Percentiles rank a stretch among this genome's conserved stretches.
phyloP scores from a whole-genome alignment of 2,888 invertebrate species.

The Leptodirus hochenwartii region DNA sequence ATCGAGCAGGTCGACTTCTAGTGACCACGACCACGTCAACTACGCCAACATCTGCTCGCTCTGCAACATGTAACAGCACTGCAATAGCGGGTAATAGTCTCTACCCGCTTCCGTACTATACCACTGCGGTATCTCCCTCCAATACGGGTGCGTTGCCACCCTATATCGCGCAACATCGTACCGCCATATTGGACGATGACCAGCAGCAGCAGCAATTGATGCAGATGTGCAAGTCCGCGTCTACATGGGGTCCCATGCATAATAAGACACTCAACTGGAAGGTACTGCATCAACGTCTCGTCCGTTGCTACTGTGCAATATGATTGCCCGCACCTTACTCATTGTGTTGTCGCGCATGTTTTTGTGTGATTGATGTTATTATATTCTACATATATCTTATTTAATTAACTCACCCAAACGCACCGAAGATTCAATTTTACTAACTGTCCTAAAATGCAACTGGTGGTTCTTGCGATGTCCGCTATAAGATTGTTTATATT shows the following conservation, averaged over 20 bases:
- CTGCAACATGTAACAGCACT: conserved; percentile 11
- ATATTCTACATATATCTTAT: no score
- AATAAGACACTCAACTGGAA: conserved; percentile 45
- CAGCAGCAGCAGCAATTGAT: no score
- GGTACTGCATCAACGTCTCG: conserved; percentile 27
- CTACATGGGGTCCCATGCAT: conserved; percentile 43
- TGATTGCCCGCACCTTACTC: no score
- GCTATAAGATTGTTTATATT: no score
- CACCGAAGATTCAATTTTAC: no score
- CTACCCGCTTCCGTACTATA: conserved; percentile 8
- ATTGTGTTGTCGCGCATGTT: no score
- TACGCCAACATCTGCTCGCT: conserved; percentile 17
- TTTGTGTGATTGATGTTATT: no score
- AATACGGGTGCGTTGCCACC: conserved; percentile 28
- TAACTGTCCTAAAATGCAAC: no score
- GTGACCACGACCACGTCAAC: conserved; percentile 26
- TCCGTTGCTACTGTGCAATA: no score
- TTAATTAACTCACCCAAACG: no score
- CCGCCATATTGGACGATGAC: no score
- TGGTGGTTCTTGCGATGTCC: no score
- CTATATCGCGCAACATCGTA: conserved; percentile 32
- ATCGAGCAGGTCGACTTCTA: conserved; percentile 26
- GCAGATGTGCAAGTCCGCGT: conserved; percentile 42
- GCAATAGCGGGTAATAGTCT: not conserved
- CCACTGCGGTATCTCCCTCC: conserved; percentile 21